Evolutionary conservation across 2,113 vertebrate species (phyloP), one percentile per base, ranked within the genome.

Genomic region (Mesitornis unicolor): DNA sequence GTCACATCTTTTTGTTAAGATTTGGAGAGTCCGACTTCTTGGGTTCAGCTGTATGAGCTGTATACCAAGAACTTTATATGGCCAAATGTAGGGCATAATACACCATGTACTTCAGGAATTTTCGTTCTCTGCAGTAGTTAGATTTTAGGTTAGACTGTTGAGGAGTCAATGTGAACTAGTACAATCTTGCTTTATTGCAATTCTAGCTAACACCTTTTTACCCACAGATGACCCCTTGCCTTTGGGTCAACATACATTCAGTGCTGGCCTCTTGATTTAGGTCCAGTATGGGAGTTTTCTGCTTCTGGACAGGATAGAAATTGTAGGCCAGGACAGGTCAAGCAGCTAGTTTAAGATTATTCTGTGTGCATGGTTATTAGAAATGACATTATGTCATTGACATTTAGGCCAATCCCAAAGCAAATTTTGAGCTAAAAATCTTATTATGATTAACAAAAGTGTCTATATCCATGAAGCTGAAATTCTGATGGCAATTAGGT

Each of bases 181-280:
- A 25, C 0, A 0, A 11, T 64, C 47, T 69, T 2, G 0, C 57
- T 89, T 67, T 35, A 5, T 26, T 93, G 42, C 64, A 63, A 3
- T 78, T 59, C 16, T 71, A 36, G 48, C 48, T 76, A 76, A 43
- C 31, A 9, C 47, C 7, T 76, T 79, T 75, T 87, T 43, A 80
- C 18, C 54, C 33, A 11, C 33, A 22, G 12, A 1, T 92, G 67
- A 68, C 40, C 1, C 1, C 48, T 36, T 36, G 22, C 50, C 16
- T 20, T 76, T 92, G 15, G 57, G 45, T 68, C 78, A 51, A 16
- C 36, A 29, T 59, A 47, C 57, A 59, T 67, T 85, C 57, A 47
- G 15, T 57, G 70, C 78, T 51, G 43, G 53, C n/a, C 50, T 76
- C 57, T 85, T 91, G 67, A 42, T 69, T 86, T 79, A 84, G 20